Conservation (phyloP, 1,140 invertebrate species). For the Rhyzopertha dominica region DNA sequence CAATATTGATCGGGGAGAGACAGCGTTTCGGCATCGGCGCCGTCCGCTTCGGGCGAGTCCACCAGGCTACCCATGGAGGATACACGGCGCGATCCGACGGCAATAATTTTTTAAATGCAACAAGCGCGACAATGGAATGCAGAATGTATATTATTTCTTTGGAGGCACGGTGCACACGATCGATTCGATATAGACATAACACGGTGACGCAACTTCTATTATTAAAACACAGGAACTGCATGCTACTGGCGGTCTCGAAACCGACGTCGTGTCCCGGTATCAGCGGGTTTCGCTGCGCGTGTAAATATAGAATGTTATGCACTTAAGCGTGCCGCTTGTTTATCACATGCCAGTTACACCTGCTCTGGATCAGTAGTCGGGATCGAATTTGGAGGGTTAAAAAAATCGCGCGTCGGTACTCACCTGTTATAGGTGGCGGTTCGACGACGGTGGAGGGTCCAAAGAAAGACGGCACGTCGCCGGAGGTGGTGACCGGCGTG, state of each 20-base stretch:
- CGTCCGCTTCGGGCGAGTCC: conserved; percentile 15
- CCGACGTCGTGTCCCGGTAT: conserved; percentile 2
- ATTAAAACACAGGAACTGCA: conserved; percentile 18
- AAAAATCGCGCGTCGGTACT: too few relatives aligned
- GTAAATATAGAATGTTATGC: neutral
- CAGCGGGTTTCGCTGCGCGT: neutral
- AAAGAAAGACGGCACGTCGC: conserved; percentile 72
- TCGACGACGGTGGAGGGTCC: conserved; percentile 72
- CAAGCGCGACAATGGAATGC: too few relatives aligned
- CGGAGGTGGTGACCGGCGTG: conserved; percentile 72
- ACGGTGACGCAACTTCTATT: conserved; percentile 33
- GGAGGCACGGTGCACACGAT: conserved; percentile 13
- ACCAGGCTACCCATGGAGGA: conserved; percentile 7
- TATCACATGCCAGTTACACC: too few relatives aligned
- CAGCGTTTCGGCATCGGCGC: conserved; percentile 11
- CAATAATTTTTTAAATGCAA: too few relatives aligned
- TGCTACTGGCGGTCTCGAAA: neutral
- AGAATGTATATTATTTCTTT: too few relatives aligned
- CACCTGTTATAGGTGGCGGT: conserved; percentile 82
- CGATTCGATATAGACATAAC: conserved; percentile 29
- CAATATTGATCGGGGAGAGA: conserved; percentile 21
- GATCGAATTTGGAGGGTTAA: too few relatives aligned
- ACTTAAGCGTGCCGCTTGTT: too few relatives aligned
- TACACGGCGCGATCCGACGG: too few relatives aligned
- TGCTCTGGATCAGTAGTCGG: too few relatives aligned